Percentiles rank a stretch among this genome's conserved stretches.
These are phyloP conservation scores for Hypomecis atomaria DNA, from an alignment of 2,888 invertebrate genomes.

Conservation along the genomic window DNA sequence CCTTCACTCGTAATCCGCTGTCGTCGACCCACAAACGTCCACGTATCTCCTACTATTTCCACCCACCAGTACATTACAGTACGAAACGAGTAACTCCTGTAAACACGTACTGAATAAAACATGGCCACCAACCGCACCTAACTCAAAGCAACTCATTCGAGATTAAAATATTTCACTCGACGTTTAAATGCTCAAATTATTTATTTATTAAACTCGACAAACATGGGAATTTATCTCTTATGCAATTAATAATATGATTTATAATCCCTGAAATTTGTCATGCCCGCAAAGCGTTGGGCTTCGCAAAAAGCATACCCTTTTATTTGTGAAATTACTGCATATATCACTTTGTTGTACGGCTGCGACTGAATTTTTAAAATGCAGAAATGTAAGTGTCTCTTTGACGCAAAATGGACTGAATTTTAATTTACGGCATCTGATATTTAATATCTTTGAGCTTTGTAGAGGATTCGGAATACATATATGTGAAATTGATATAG, in stretches of 20 bases:
- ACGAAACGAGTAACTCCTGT: slow-evolving; percentile 52
- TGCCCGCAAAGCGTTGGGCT: slow-evolving; percentile 9
- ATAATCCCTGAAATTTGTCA: slow-evolving; percentile 34
- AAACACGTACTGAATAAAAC: slow-evolving; percentile 68
- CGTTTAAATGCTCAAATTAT: slow-evolving; percentile 75
- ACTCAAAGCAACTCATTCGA: slow-evolving; percentile 70
- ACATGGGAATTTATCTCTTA: slow-evolving; percentile 46
- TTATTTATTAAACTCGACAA: slow-evolving; percentile 68
- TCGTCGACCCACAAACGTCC: slow-evolving; percentile 44
- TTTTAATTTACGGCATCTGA: slow-evolving; percentile 4
- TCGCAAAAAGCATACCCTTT: slow-evolving; percentile 25
- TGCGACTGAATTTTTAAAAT: slow-evolving; percentile 32
- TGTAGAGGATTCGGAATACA: neutral
- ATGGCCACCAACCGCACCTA: slow-evolving; percentile 66
- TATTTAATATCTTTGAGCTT: slow-evolving; percentile 5
- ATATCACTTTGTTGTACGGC: slow-evolving; percentile 33
- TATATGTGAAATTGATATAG: slow-evolving; percentile 1
- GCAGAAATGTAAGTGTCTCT: slow-evolving; percentile 22
- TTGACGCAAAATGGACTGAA: slow-evolving; percentile 11
- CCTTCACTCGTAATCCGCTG: slow-evolving; percentile 39
- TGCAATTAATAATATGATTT: slow-evolving; percentile 44
- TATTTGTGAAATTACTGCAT: slow-evolving; percentile 38
- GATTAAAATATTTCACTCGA: slow-evolving; percentile 78
- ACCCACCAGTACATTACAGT: slow-evolving; percentile 6
- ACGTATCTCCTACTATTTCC: slow-evolving; percentile 6